These are phyloP conservation scores for Macrosiphum euphorbiae DNA, from an alignment of 2,888 invertebrate genomes.

Conservation along the genomic window DNA sequence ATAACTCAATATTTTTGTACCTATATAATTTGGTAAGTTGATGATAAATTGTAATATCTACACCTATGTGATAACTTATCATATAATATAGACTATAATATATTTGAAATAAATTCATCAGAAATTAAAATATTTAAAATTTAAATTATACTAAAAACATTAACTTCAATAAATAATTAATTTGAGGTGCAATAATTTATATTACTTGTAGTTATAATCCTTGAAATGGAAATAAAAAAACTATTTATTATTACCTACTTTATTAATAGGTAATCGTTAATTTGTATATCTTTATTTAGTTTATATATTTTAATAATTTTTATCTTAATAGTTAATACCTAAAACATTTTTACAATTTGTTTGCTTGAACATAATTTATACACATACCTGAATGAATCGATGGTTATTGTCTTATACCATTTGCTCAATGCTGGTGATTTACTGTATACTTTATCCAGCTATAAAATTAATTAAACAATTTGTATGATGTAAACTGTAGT, in stretches of 20 bases:
- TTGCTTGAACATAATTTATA: background rate
- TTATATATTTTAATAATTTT: background rate
- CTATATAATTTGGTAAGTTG: background rate
- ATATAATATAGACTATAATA: background rate
- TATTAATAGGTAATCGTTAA: too few relatives aligned
- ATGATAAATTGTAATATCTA: background rate
- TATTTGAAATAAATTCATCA: background rate
- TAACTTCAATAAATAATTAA: background rate
- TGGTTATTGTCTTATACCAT: slow-evolving; percentile 88
- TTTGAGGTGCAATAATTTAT: too few relatives aligned
- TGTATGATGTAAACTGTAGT: background rate
- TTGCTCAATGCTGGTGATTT: slow-evolving; percentile 81
- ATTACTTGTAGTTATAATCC: too few relatives aligned
- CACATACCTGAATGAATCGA: slow-evolving; percentile 83
- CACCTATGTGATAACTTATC: background rate
- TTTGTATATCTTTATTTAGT: background rate
- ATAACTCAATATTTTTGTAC: background rate
- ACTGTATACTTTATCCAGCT: slow-evolving; percentile 88
- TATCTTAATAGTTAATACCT: background rate
- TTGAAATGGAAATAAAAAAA: background rate
- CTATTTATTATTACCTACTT: background rate
- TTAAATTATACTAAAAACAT: too few relatives aligned
- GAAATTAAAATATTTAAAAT: background rate
- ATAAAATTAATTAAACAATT: slow-evolving; percentile 69
- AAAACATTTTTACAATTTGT: background rate